A percentile compares a stretch with the other conserved stretches of the same genome.
Conservation (phyloP, 1,140 invertebrate species). For the Zaprionus ornatus region DNA sequence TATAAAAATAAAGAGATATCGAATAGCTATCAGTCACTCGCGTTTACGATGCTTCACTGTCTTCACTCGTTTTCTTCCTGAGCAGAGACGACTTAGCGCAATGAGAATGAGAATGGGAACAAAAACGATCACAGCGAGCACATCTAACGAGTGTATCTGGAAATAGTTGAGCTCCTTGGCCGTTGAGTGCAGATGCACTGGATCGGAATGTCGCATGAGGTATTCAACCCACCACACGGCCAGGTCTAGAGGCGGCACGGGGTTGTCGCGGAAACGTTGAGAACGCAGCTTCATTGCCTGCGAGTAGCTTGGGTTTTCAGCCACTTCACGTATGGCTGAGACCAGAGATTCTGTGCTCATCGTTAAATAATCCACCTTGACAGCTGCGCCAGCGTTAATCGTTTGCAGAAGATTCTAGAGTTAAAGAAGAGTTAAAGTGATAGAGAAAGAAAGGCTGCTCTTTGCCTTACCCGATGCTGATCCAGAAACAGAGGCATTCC, state of each 20-base stretch:
- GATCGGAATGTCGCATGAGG: constrained; percentile 33
- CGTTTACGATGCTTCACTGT: not conserved
- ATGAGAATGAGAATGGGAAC: constrained; percentile 1
- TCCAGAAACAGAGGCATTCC: constrained; percentile 87
- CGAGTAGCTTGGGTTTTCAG: constrained; percentile 15
- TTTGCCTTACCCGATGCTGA: constrained; percentile 78
- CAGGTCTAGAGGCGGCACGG: constrained; percentile 28
- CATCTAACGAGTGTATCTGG: constrained; percentile 35
- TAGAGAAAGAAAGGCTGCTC: not conserved
- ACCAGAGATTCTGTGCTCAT: constrained; percentile 14
- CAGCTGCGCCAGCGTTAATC: constrained; percentile 11
- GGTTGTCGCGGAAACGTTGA: constrained; percentile 25
- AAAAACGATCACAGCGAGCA: constrained; percentile 14
- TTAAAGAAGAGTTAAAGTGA: not conserved
- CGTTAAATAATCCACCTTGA: constrained; percentile 20
- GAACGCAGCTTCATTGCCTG: constrained; percentile 37
- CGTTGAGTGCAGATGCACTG: constrained; percentile 23
- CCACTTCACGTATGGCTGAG: constrained; percentile 13
- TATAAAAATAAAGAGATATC: constrained; percentile 12
- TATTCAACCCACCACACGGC: constrained; percentile 46
- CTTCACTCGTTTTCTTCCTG: not conserved
- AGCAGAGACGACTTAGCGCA: not conserved
- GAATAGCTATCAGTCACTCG: constrained; percentile 7
- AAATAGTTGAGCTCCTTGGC: constrained; percentile 40
- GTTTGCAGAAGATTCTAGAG: constrained; percentile 26